Conservation (phyloP, 2,888 invertebrate species). For the Bimastos eiseni region DNA sequence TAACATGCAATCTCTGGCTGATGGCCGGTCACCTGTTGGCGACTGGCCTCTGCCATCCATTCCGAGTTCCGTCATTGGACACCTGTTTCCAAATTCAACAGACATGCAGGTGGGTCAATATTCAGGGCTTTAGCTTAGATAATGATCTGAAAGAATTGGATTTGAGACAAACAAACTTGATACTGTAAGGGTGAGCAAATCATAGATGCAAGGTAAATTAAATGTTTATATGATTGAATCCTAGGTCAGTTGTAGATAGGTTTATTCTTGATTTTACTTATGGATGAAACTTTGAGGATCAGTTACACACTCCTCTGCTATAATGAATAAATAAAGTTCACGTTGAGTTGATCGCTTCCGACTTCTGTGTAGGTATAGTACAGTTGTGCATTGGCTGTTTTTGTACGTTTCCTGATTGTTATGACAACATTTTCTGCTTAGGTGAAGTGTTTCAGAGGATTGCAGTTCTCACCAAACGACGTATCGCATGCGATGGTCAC, state of each 20-base stretch:
- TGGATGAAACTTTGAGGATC: not conserved
- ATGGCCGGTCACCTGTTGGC: not conserved
- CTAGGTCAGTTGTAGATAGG: not conserved
- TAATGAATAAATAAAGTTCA: not conserved
- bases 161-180: not conserved
- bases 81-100: constrained; percentile 3
- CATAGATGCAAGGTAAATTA: not conserved
- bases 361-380: not conserved
- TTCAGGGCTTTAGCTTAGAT: not conserved
- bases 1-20: not conserved
- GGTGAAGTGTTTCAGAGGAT: not conserved
- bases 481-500: not conserved
- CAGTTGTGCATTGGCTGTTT: not conserved
- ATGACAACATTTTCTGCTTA: not conserved
- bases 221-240: not conserved
- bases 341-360: not conserved
- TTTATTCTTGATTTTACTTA: not conserved
- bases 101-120: constrained; percentile 8
- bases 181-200: not conserved
- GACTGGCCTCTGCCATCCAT: constrained; percentile 10
- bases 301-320: not conserved
- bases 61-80: not conserved
- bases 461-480: constrained; percentile 14
- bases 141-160: not conserved
- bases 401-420: not conserved